Evolutionary conservation across 2,797 vertebrate genomes (phyloP), one percentile per base, ranked within the genome.

Genomic region (Neopelma chrysocephalum): DNA sequence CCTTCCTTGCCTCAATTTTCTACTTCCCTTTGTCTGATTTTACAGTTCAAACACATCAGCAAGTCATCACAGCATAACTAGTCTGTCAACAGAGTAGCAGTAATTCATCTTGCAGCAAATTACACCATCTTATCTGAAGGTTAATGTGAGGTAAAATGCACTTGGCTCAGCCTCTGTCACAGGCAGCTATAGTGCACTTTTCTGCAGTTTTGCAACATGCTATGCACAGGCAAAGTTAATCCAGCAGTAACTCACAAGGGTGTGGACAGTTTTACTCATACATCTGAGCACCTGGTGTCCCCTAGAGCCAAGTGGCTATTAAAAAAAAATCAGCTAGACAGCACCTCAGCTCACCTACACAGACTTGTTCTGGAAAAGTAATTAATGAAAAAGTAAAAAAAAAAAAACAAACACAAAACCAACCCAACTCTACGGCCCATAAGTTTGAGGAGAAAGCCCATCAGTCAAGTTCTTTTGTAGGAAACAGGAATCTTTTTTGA

Each of bases 61-160:
- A 86, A 91, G 51, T 82, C 76, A 92, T 73, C 64, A 82, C 60
- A 85, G 82, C 48, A 1, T 87, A 93, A 68, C 19, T 58, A 80
- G 60, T 64, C 91, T 31, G 57, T 68, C 85, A 86, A 76, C 8
- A 62, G 50, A 86, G 25, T 6, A 75, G 47, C 82, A 93, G 79
- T 82, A 89, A 84, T 81, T 93, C 38, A 81, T 78, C 58, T 82
- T 65, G 27, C 62, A 78, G 85, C 48, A 95, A 88, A 91, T 91
- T 47, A 83, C 65, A 72, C 65, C 8, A 1, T 57, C 45, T 93
- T 94, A 80, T 42, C 93, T 90, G 82, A 95, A 95, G 93, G 82
- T 89, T 91, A 93, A 81, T 15, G 29, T 15, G 53, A 94, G 61
- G 82, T 90, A 90, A 95, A 95, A 95, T 15, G 29, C 38, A 64